A percentile compares a stretch with the other conserved stretches of the same genome.
Evolutionary conservation across 35 echinoderm and acorn worm genomes (phyloP).

Genomic region (Ptychodera flava): DNA sequence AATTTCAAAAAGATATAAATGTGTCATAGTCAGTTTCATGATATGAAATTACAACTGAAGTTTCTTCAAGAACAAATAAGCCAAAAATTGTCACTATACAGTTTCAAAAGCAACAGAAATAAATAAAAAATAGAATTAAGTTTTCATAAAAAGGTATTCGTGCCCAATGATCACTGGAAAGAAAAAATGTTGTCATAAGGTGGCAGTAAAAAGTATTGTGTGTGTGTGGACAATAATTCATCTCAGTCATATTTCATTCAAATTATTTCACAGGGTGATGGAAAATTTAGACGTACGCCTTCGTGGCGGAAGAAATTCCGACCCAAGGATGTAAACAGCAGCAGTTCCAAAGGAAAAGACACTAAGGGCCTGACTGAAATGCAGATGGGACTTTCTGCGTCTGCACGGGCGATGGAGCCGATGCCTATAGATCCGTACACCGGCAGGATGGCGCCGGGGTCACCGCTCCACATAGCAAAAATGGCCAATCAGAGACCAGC

Average conservation of each 20-base stretch:
- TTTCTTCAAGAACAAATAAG: too few relatives aligned
- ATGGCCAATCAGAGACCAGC: conserved; percentile 17
- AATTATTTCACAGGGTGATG: conserved; percentile 68
- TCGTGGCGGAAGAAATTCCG: conserved; percentile 96
- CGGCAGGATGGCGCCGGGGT: conserved; percentile 46
- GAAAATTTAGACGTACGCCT: conserved; percentile 81
- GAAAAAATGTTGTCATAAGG: too few relatives aligned
- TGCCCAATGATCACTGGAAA: too few relatives aligned
- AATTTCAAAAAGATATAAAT: background rate
- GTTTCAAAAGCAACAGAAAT: too few relatives aligned
- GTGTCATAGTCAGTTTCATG: too few relatives aligned
- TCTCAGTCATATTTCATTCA: too few relatives aligned
- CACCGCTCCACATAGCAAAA: conserved; percentile 39
- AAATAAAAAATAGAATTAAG: too few relatives aligned
- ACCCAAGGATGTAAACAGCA: conserved; percentile 70
- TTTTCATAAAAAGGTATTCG: too few relatives aligned
- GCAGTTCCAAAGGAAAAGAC: conserved; percentile 58
- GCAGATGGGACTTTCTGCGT: conserved; percentile 2
- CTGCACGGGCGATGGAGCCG: background rate
- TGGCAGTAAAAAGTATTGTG: too few relatives aligned
- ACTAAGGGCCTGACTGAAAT: conserved; percentile 46
- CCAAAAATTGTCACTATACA: too few relatives aligned
- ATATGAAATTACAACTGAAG: too few relatives aligned
- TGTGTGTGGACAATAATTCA: too few relatives aligned
- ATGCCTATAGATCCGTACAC: conserved; percentile 36